These are phyloP conservation scores for Spinus olivaceus DNA, from an alignment of 2,797 vertebrate species.

Conservation along the genomic window DNA sequence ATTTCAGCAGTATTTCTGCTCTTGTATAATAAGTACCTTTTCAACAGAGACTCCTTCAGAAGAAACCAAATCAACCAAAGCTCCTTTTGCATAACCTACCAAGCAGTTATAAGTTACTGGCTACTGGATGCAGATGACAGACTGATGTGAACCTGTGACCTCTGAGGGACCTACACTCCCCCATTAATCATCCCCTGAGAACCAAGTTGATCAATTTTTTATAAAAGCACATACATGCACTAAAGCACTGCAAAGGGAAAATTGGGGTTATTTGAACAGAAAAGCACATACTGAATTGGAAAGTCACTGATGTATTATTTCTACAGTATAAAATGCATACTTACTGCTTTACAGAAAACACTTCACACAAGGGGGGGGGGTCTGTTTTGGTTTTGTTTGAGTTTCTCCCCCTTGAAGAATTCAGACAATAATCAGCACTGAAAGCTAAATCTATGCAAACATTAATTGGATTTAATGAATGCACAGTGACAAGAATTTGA, in stretches of 20 bases:
- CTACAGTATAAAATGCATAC: not conserved
- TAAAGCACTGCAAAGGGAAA: not conserved
- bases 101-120: not conserved
- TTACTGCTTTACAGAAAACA: not conserved
- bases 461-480: not conserved
- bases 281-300: not conserved
- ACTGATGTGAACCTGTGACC: not conserved
- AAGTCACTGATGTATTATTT: not conserved
- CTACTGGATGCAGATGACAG: not conserved
- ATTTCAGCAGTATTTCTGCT: slow-evolving; percentile 10
- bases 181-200: not conserved
- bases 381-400: not conserved
- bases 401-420: not conserved
- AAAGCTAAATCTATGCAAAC: not conserved
- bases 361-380: not conserved
- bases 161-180: not conserved
- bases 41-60: not conserved
- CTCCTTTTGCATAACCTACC: not conserved
- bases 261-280: not conserved
- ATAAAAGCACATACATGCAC: not conserved
- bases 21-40: not conserved
- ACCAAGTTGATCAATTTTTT: not conserved
- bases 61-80: not conserved
- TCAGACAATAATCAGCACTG: not conserved
- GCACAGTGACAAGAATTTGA: not conserved